phyloP scores from a whole-genome alignment of 2,113 vertebrate genomes.

The Laticauda colubrina region DNA sequence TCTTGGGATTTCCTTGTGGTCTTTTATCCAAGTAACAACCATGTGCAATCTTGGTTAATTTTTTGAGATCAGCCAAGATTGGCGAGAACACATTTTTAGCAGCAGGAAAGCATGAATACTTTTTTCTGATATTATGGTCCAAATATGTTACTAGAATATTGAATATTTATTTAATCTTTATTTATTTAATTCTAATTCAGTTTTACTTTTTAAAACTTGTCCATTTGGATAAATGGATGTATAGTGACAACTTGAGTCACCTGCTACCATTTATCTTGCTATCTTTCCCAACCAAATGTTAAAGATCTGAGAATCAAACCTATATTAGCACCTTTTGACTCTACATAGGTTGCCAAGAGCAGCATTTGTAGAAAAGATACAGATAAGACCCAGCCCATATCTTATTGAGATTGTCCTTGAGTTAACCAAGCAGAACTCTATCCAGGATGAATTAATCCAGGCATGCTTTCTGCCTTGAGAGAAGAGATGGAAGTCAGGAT shows the following conservation, averaged over 20 bases:
- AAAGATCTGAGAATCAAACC: neutral
- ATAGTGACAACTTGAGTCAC: neutral
- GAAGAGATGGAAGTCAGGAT: neutral
- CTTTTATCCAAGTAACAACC: neutral
- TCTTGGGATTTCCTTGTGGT: neutral
- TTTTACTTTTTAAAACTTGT: neutral
- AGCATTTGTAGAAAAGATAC: neutral
- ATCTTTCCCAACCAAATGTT: neutral
- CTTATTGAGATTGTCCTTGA: neutral
- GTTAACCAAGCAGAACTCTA: neutral
- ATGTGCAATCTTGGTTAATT: neutral
- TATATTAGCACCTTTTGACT: neutral
- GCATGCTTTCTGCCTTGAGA: neutral
- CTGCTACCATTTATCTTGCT: neutral
- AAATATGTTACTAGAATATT: neutral
- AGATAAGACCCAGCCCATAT: neutral
- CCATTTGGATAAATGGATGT: neutral
- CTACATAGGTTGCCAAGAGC: neutral
- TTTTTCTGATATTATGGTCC: neutral
- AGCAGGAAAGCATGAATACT: neutral
- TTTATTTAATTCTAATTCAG: neutral
- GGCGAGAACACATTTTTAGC: neutral
- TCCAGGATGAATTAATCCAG: neutral
- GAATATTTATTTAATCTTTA: neutral
- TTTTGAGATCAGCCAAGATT: neutral